phyloP scores from a whole-genome alignment of 2,888 invertebrate species.

The Leptarthrus brevirostris region DNA sequence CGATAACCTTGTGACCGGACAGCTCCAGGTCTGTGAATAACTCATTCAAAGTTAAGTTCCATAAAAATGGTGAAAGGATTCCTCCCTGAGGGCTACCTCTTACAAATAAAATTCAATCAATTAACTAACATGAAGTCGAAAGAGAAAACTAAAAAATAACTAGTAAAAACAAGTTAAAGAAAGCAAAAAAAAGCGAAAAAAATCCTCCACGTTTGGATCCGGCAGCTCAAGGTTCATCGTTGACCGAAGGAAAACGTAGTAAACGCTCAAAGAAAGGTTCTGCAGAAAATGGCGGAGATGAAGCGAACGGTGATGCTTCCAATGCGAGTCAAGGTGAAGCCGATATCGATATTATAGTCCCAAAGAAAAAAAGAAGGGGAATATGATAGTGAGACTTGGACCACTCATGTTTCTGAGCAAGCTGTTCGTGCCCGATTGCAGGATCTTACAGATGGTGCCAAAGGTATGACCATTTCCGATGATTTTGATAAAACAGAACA shows the following conservation, averaged over 20 bases:
- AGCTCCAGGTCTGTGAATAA: too few relatives aligned
- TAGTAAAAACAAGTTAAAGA: too few relatives aligned
- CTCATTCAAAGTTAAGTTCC: too few relatives aligned
- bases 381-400: slow-evolving; percentile 89
- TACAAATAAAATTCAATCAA: too few relatives aligned
- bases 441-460: slow-evolving; percentile 92
- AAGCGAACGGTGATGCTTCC: slow-evolving; percentile 76
- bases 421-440: slow-evolving; percentile 92
- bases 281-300: slow-evolving; percentile 66
- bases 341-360: slow-evolving; percentile 70
- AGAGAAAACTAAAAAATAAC: too few relatives aligned
- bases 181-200: too few relatives aligned
- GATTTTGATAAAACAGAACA: slow-evolving; percentile 96
- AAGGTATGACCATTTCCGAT: slow-evolving; percentile 93
- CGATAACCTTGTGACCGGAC: too few relatives aligned
- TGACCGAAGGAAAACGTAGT: slow-evolving; percentile 85
- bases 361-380: slow-evolving; percentile 66
- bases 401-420: slow-evolving; percentile 92
- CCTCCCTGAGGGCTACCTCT: too few relatives aligned
- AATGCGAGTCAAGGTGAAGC: slow-evolving; percentile 66
- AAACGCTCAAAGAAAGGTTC: slow-evolving; percentile 77
- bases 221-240: slow-evolving; percentile 82
- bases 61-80: too few relatives aligned
- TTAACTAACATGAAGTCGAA: too few relatives aligned
- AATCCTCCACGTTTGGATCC: slow-evolving; percentile 93